Percentiles rank a stretch among this genome's conserved stretches.
Evolutionary conservation across 1,140 invertebrate species (phyloP).

Genomic region (Drosophila sucinea): DNA sequence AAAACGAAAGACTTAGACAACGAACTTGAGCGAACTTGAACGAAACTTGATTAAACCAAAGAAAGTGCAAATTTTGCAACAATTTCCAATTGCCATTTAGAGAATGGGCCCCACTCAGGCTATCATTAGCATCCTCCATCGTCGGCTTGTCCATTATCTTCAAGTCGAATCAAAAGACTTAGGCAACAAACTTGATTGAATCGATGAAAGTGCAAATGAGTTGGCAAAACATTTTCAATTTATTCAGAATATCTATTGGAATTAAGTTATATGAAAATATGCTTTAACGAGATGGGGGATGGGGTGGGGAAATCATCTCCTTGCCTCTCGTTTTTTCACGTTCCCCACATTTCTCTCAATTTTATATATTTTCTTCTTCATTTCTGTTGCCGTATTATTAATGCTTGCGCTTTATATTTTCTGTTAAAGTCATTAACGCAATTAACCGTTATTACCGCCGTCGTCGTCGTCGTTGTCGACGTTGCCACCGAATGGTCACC

Average conservation of each 20-base stretch:
- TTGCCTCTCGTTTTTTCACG: neutral
- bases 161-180: constrained; percentile 47
- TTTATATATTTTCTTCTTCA: neutral
- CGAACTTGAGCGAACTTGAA: constrained; percentile 55
- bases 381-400: constrained; percentile 47
- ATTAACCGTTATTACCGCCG: constrained; percentile 78
- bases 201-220: constrained; percentile 1
- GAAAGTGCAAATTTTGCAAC: constrained; percentile 18
- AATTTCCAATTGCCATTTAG: neutral
- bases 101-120: neutral
- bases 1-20: constrained; percentile 66
- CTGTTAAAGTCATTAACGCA: constrained; percentile 81
- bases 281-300: too few species aligned
- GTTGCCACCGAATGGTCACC: constrained; percentile 65
- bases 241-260: neutral
- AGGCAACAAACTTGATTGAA: constrained; percentile 51
- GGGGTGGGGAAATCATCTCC: neutral
- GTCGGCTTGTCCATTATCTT: neutral
- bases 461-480: constrained; percentile 69
- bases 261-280: too few species aligned
- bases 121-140: neutral
- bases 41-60: constrained; percentile 42
- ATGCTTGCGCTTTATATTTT: constrained; percentile 74
- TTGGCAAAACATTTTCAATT: neutral
- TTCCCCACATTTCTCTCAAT: neutral